Conservation (phyloP, 2,888 invertebrate species). For the Habrosyne pyritoides region DNA sequence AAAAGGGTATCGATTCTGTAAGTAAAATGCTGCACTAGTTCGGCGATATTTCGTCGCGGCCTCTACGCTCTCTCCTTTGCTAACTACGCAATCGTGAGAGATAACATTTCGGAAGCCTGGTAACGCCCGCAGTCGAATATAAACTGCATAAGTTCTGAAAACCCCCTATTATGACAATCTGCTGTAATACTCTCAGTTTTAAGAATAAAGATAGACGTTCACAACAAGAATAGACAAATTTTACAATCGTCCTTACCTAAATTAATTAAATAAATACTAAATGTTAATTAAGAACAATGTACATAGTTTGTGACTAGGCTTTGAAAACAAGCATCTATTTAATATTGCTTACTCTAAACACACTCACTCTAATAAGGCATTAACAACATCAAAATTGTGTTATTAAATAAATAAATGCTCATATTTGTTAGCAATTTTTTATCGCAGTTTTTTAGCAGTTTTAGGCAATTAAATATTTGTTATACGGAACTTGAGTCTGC, state of each 20-base stretch:
- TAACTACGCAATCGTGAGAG: no score
- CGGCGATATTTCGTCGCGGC: no score
- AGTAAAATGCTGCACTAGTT: no score
- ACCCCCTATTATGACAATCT: not conserved
- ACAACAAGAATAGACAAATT: constrained; percentile 24
- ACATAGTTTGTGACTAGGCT: constrained; percentile 50
- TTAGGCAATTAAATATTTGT: not conserved
- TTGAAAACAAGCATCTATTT: constrained; percentile 44
- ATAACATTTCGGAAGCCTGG: no score
- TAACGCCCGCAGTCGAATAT: no score
- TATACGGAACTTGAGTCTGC: not conserved
- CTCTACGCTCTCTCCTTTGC: no score
- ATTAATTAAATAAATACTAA: constrained; percentile 20
- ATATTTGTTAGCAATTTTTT: constrained; percentile 8
- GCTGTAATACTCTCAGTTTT: not conserved
- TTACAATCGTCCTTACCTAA: constrained; percentile 23
- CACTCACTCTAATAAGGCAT: constrained; percentile 66
- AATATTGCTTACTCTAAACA: constrained; percentile 47
- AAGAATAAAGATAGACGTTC: constrained; percentile 13
- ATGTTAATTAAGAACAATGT: constrained; percentile 25
- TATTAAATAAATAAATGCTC: constrained; percentile 30
- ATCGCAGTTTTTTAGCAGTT: no score
- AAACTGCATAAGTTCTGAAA: no score
- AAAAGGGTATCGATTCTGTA: no score
- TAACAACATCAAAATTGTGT: constrained; percentile 40